A percentile compares a stretch with the other conserved stretches of the same genome.
Evolutionary conservation across 2,888 invertebrate species (phyloP).

Genomic region (Latheticus oryzae): DNA sequence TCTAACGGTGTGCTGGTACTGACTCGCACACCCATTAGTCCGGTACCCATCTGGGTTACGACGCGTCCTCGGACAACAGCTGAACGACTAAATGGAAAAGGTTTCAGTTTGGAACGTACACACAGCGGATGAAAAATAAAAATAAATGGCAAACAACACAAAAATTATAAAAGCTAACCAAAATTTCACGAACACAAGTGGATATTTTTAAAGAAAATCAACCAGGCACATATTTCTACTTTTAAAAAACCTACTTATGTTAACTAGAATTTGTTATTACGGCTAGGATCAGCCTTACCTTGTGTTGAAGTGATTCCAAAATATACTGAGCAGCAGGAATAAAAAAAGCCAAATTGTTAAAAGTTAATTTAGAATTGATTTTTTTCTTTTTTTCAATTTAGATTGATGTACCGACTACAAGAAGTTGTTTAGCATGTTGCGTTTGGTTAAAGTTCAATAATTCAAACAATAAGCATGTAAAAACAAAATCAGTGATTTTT

Average conservation of each 20-base stretch:
- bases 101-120: conserved; percentile 4
- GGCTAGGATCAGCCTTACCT: conserved; percentile 80
- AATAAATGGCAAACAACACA: conserved; percentile 38
- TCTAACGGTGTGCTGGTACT: conserved; percentile 94
- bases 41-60: conserved; percentile 89
- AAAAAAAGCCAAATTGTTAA: conserved; percentile 57
- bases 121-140: conserved; percentile 6
- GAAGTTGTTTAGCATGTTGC: conserved; percentile 35
- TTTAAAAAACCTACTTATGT: conserved; percentile 47
- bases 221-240: conserved; percentile 40
- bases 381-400: conserved; percentile 18
- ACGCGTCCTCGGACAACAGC: conserved; percentile 97
- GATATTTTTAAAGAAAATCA: conserved; percentile 50
- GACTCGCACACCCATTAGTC: conserved; percentile 95
- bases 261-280: conserved; percentile 28
- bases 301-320: conserved; percentile 99
- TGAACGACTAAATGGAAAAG: conserved; percentile 78
- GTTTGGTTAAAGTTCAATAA: conserved; percentile 23
- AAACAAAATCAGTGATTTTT: conserved; percentile 51
- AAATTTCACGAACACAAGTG: conserved; percentile 64
- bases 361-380: conserved; percentile 30
- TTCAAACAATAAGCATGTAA: conserved; percentile 46
- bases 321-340: conserved; percentile 91
- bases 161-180: conserved; percentile 59
- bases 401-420: conserved; percentile 35